Conservation (phyloP, 2,797 vertebrate species). For the Garrulus glandarius region DNA sequence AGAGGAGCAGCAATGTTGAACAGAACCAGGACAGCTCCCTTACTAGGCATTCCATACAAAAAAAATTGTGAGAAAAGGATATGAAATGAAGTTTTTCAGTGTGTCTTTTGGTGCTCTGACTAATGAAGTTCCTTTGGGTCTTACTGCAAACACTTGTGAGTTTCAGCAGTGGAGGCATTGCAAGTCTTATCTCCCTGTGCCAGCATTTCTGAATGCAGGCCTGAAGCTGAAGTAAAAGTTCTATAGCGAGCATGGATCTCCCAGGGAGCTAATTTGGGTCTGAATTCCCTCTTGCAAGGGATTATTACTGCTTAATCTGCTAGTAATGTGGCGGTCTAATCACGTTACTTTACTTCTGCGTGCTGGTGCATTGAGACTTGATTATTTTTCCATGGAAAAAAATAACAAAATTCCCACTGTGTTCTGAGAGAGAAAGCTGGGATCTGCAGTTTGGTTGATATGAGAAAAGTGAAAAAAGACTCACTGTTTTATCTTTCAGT, state of each 20-base stretch:
- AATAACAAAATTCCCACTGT: neutral
- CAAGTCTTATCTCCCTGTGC: neutral
- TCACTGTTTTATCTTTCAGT: neutral
- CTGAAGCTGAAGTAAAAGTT: constrained; percentile 22
- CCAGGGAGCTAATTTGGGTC: constrained; percentile 17
- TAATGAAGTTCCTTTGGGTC: neutral
- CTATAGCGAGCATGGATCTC: neutral
- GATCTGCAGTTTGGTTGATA: neutral
- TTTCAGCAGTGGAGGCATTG: neutral
- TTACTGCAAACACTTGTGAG: neutral
- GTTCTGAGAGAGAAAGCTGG: neutral
- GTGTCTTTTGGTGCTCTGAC: neutral
- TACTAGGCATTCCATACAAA: rapidly evolving
- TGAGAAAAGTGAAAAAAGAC: neutral
- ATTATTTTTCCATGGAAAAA: neutral
- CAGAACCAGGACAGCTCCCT: neutral
- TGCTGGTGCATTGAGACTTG: neutral
- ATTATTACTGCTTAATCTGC: constrained; percentile 39
- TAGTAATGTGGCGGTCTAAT: constrained; percentile 8
- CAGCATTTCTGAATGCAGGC: neutral
- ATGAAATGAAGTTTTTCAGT: neutral
- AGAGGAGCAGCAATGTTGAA: neutral
- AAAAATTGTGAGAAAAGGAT: neutral
- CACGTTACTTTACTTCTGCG: constrained; percentile 9
- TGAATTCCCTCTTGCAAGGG: constrained; percentile 18